A percentile compares a stretch with the other conserved stretches of the same genome.
Evolutionary conservation across 2,888 invertebrate genomes (phyloP).

Genomic region (Acholoe squamosa): DNA sequence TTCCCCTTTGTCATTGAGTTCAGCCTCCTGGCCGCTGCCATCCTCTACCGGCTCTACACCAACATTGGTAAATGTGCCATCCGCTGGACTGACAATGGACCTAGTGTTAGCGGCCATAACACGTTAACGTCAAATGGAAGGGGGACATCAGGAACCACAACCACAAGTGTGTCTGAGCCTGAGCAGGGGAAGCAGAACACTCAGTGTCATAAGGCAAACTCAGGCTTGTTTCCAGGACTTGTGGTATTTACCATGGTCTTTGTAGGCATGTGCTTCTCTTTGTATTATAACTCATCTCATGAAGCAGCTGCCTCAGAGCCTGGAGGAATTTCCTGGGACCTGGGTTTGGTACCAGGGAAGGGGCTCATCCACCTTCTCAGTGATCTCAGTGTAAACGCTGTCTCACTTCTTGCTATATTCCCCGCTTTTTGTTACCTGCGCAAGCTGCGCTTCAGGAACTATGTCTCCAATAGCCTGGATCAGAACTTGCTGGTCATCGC

Average conservation of each 20-base stretch:
- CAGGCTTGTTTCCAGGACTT: constrained; percentile 52
- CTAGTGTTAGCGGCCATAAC: not conserved
- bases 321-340: not conserved
- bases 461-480: constrained; percentile 29
- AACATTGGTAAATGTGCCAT: constrained; percentile 58
- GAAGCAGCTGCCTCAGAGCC: not conserved
- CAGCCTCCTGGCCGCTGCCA: constrained; percentile 64
- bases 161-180: not conserved
- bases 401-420: constrained; percentile 42
- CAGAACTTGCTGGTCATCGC: constrained; percentile 61
- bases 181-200: not conserved
- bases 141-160: not conserved
- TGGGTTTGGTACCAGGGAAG: not conserved
- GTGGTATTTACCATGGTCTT: constrained; percentile 50
- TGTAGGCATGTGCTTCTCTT: constrained; percentile 51
- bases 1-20: constrained; percentile 67
- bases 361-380: constrained; percentile 51
- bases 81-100: not conserved
- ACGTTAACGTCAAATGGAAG: not conserved
- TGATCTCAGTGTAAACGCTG: constrained; percentile 31
- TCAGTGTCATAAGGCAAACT: constrained; percentile 56
- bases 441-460: constrained; percentile 12
- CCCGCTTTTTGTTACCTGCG: constrained; percentile 52
- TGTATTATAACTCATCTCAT: constrained; percentile 32
- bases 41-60: constrained; percentile 64